Conservation (phyloP, 2,113 vertebrate species). For the Oriolus oriolus region DNA sequence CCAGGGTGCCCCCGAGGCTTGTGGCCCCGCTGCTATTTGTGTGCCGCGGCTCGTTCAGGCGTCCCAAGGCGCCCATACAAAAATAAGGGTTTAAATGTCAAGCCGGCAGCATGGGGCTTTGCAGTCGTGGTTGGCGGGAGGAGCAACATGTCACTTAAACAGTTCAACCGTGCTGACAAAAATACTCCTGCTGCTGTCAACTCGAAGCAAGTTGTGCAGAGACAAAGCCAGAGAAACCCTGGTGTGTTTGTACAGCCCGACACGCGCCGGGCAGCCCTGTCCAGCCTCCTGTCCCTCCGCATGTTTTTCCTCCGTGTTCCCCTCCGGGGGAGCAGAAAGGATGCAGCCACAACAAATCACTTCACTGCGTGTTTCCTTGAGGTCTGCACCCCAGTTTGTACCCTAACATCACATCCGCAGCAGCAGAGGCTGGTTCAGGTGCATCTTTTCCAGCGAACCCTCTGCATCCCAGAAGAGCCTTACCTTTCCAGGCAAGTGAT, state of each 20-base stretch:
- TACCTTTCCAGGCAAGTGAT: constrained; percentile 88
- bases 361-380: neutral
- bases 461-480: neutral
- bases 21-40: neutral
- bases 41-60: neutral
- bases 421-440: neutral
- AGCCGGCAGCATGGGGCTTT: neutral
- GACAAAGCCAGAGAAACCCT: neutral
- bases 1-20: neutral
- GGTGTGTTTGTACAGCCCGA: neutral
- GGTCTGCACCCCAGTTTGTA: neutral
- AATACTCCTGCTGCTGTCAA: neutral
- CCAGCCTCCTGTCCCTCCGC: neutral
- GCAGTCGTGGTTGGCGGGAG: neutral
- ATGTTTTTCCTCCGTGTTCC: neutral
- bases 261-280: neutral
- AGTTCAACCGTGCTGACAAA: neutral
- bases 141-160: neutral
- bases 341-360: neutral
- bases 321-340: neutral
- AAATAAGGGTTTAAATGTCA: neutral
- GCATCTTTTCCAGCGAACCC: neutral
- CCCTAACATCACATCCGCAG: neutral
- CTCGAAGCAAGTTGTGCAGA: neutral
- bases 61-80: neutral